Evolutionary conservation across 2,797 vertebrate species (phyloP), one percentile per base, ranked within the genome.

Genomic region (Takifugu ocellatus): DNA sequence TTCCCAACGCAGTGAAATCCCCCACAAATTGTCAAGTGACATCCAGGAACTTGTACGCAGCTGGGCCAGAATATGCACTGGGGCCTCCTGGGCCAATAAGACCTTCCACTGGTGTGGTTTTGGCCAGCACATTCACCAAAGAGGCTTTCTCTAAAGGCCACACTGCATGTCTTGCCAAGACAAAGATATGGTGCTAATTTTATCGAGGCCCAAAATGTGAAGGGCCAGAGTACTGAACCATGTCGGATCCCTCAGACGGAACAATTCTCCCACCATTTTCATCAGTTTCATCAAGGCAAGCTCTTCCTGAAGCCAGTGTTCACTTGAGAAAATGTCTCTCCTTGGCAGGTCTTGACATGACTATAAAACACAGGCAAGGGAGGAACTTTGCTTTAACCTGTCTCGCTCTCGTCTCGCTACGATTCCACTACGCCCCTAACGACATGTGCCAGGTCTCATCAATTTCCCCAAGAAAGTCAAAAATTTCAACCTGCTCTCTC

Each of bases 331-430:
- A 95, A 93, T 93, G 92, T 96, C 94, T 96, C 94, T 94, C 93
- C 92, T 94, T 95, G 96, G 94, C 96, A 97, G 95, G 95, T 98
- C 96, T 97, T 92, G 95, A 97, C 96, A 98, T 98, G 95, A 98
- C 96, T 95, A 92, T 92, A 94, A 94, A 86, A 91, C 92, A 90
- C 93, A 96, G 93, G 94, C 93, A 94, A 94, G 92, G 94, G 95
- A 97, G 96, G 94, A 97, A 96, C 94, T 93, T 87, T 92, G 76
- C 91, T 91, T 91, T 90, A 89, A 92, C 92, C 89, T 93, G 77
- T 84, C 88, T 93, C 84, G 7, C 31, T 92, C 91, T 92, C 92
- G 92, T 92, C 92, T 92, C 85, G 92, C 91, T 93, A 94, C 91
- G 91, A 89, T 80, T 86, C 87, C 84, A 87, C 82, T 88, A 90